phyloP scores from a whole-genome alignment of 35 echinoderm and acorn worm species.

The Acanthaster planci region DNA sequence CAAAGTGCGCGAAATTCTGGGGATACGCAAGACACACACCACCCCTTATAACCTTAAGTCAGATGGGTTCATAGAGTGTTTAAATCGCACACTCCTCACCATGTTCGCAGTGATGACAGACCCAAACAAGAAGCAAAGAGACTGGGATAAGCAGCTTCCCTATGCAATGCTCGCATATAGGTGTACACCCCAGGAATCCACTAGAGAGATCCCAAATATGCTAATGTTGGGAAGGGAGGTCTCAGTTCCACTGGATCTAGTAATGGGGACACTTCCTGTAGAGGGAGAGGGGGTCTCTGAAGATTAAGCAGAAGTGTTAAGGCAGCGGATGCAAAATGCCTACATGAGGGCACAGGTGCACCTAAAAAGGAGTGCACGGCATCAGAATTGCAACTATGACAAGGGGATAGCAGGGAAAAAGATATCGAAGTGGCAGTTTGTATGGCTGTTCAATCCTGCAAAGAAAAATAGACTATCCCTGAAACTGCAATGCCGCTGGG shows the following conservation, averaged over 20 bases:
- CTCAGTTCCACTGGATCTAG: neutral
- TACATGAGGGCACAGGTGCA: conserved; percentile 19
- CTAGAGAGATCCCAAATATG: neutral
- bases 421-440: too few relatives aligned
- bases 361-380: neutral
- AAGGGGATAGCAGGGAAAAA: too few relatives aligned
- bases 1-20: conserved; percentile 41
- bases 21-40: conserved; percentile 40
- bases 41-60: conserved; percentile 52
- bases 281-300: neutral
- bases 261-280: neutral
- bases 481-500: too few relatives aligned
- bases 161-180: conserved; percentile 44
- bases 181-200: neutral
- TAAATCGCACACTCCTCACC: conserved; percentile 27
- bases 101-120: conserved; percentile 25
- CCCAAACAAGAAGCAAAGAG: conserved; percentile 31
- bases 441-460: too few relatives aligned
- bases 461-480: too few relatives aligned
- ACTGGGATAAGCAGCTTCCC: conserved; percentile 40
- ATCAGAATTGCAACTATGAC: too few relatives aligned
- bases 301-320: conserved; percentile 37
- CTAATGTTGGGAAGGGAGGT: neutral
- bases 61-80: conserved; percentile 64
- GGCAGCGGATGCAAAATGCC: neutral